These are phyloP conservation scores for Platyrinchus mystaceus DNA, from an alignment of 2,797 vertebrate species.

Conservation along the genomic window DNA sequence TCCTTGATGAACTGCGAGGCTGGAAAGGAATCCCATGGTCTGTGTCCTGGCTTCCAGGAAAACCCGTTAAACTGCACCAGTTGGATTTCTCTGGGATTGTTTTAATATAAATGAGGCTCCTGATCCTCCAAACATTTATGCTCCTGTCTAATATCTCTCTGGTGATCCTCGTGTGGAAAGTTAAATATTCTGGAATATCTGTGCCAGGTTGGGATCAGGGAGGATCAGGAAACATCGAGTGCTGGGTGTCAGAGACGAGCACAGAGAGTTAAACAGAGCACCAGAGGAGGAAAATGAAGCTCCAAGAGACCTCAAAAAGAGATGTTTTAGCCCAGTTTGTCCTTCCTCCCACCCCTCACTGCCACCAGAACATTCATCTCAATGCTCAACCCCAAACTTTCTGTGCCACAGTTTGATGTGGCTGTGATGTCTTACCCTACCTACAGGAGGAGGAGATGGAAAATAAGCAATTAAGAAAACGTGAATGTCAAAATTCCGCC, in stretches of 20 bases:
- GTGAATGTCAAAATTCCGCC: fast-evolving
- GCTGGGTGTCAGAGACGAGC: background rate
- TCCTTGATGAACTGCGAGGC: background rate
- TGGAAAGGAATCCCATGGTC: background rate
- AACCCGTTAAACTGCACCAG: background rate
- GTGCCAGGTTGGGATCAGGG: background rate
- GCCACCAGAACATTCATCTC: fast-evolving
- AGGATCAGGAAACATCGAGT: background rate
- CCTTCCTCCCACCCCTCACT: fast-evolving
- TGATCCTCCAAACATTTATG: background rate
- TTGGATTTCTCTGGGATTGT: background rate
- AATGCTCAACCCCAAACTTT: background rate
- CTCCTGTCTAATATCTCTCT: background rate
- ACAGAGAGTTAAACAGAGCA: background rate
- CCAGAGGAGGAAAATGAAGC: background rate
- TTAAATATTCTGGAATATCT: background rate
- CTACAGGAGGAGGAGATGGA: background rate
- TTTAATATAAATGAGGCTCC: background rate
- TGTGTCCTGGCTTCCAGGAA: background rate
- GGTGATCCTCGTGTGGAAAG: background rate
- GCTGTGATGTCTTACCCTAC: background rate
- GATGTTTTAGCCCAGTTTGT: background rate
- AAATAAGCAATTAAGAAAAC: background rate
- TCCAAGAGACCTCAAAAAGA: background rate
- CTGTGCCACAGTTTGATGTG: background rate